Percentiles rank a stretch among this genome's conserved stretches.
Conservation (phyloP, 2,888 invertebrate genomes). For the Chrysotoxum bicinctum region DNA sequence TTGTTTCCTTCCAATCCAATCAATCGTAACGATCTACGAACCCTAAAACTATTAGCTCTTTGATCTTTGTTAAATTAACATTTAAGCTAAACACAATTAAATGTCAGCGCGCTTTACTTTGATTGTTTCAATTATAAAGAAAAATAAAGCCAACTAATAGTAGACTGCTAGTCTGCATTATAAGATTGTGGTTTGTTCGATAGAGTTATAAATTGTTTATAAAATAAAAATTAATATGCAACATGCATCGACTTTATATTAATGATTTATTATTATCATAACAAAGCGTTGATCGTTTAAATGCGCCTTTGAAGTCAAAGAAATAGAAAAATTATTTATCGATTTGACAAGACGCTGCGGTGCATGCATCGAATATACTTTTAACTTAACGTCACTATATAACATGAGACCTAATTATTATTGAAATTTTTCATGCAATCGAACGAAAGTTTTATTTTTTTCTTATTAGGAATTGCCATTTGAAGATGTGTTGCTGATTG, state of each 20-base stretch:
- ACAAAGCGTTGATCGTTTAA: constrained; percentile 1
- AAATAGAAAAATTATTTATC: not conserved
- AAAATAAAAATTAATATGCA: too few species aligned
- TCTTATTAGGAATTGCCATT: not conserved
- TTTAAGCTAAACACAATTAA: not conserved
- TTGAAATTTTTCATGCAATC: constrained; percentile 2
- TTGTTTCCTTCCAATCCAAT: too few species aligned
- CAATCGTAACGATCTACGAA: too few species aligned
- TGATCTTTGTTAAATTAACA: not conserved
- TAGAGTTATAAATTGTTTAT: not conserved
- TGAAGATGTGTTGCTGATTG: constrained; percentile 15
- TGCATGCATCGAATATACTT: constrained; percentile 2
- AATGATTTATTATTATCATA: not conserved
- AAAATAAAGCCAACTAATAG: not conserved
- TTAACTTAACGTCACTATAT: not conserved
- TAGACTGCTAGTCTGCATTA: not conserved
- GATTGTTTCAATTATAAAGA: not conserved
- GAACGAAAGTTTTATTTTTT: not conserved
- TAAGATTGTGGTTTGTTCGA: not conserved
- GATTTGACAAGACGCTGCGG: not conserved
- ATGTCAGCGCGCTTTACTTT: not conserved
- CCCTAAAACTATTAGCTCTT: not conserved
- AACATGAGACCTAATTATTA: constrained; percentile 12
- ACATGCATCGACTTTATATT: not conserved
- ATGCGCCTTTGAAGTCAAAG: constrained; percentile 3